phyloP scores from a whole-genome alignment of 1,140 invertebrate genomes.

The Idris sp. region DNA sequence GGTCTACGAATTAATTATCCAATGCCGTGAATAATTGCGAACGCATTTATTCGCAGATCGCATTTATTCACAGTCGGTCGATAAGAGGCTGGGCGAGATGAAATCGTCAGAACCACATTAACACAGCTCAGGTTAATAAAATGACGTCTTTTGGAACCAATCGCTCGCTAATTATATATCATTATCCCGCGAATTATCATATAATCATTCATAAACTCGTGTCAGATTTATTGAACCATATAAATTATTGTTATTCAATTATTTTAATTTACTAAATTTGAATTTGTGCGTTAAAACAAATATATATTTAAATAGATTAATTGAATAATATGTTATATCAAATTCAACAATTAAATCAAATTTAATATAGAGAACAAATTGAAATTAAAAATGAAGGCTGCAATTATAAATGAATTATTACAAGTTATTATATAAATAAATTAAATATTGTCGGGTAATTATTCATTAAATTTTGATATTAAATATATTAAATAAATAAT shows the following conservation, averaged over 20 bases:
- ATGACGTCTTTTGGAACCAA: constrained; percentile 39
- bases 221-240: background rate
- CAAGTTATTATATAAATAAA: too few species aligned
- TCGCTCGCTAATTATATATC: constrained; percentile 52
- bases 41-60: constrained; percentile 60
- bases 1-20: constrained; percentile 63
- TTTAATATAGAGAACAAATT: too few species aligned
- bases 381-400: too few species aligned
- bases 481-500: too few species aligned
- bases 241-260: background rate
- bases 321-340: too few species aligned
- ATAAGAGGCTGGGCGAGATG: constrained; percentile 61
- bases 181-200: constrained; percentile 11
- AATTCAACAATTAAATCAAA: too few species aligned
- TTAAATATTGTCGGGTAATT: too few species aligned
- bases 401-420: too few species aligned
- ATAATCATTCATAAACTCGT: constrained; percentile 20
- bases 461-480: too few species aligned
- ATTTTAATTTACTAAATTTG: too few species aligned
- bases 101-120: constrained; percentile 54
- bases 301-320: too few species aligned
- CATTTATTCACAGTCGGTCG: constrained; percentile 57
- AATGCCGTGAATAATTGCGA: constrained; percentile 60
- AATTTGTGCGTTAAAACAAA: too few species aligned
- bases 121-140: constrained; percentile 56